Percentiles rank a stretch among this genome's conserved stretches.
Conservation (phyloP, 2,113 vertebrate species). For the Poecile atricapillus region DNA sequence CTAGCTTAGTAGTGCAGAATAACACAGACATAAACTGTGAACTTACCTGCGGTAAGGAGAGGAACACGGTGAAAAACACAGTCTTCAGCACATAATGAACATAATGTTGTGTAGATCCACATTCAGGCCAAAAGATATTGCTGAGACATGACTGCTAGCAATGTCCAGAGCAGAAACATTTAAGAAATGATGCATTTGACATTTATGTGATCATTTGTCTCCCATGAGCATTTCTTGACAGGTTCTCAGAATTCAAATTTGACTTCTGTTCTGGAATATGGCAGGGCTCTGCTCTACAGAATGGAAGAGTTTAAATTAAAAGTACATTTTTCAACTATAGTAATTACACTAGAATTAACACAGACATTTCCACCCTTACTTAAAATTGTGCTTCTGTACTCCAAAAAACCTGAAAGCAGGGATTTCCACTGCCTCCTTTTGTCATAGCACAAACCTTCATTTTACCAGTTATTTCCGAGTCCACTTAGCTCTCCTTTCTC, state of each 20-base stretch:
- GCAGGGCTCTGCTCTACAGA: neutral
- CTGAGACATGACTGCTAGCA: neutral
- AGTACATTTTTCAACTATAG: neutral
- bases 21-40: neutral
- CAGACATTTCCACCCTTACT: neutral
- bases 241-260: neutral
- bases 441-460: neutral
- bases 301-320: neutral
- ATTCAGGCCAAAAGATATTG: neutral
- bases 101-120: neutral
- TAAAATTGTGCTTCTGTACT: neutral
- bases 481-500: neutral
- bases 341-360: neutral
- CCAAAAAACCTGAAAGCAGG: neutral
- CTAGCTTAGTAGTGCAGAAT: neutral
- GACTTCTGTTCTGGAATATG: neutral
- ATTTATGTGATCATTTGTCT: constrained; percentile 12
- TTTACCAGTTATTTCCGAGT: neutral
- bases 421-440: neutral
- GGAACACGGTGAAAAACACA: neutral
- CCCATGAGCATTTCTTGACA: neutral
- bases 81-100: neutral
- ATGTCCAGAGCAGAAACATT: neutral
- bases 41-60: neutral
- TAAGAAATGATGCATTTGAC: neutral